These are phyloP conservation scores for Tragulus kanchil DNA, from an alignment of 2,113 vertebrate genomes.

Conservation along the genomic window DNA sequence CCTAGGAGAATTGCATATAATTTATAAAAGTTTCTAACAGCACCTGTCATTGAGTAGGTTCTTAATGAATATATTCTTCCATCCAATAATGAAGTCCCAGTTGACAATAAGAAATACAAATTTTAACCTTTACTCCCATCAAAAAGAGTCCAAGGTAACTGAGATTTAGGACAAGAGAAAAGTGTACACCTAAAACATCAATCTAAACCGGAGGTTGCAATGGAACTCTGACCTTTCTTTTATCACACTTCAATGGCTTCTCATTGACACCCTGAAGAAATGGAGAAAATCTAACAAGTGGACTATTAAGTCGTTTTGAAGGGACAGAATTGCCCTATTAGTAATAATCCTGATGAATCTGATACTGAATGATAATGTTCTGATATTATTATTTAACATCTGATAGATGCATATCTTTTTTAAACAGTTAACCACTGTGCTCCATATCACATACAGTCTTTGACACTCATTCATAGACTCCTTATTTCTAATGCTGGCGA, in stretches of 20 bases:
- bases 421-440: neutral
- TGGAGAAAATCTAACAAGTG: neutral
- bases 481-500: neutral
- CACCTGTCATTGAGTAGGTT: neutral
- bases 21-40: neutral
- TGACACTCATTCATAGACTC: neutral
- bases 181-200: neutral
- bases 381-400: neutral
- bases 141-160: neutral
- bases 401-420: neutral
- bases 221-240: neutral
- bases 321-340: neutral
- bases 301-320: neutral
- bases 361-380: neutral
- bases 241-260: neutral
- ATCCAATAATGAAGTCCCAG: neutral
- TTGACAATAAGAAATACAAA: conserved; percentile 20
- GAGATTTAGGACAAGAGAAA: neutral
- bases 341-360: neutral
- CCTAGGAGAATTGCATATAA: conserved; percentile 4
- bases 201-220: neutral
- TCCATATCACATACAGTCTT: neutral
- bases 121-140: neutral
- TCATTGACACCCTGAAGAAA: neutral
- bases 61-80: neutral